Percentiles rank a stretch among this genome's conserved stretches.
Evolutionary conservation across 2,797 vertebrate genomes (phyloP).

Genomic region (Eutrigla gurnardus): DNA sequence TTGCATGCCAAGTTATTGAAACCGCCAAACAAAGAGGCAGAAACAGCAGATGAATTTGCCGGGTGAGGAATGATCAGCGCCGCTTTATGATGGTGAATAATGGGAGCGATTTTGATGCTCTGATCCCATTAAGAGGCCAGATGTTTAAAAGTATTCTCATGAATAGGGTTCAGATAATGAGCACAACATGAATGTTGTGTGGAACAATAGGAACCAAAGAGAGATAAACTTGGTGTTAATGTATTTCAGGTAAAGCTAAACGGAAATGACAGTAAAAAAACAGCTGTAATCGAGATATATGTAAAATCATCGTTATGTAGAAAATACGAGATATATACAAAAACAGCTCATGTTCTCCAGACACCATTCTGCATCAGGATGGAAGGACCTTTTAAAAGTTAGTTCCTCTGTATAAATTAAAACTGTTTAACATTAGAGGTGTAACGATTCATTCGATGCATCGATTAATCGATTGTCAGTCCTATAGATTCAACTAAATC

Average conservation of each 20-base stretch:
- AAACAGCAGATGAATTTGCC: slow-evolving; percentile 82
- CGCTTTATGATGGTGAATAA: slow-evolving; percentile 83
- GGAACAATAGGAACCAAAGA: slow-evolving; percentile 52
- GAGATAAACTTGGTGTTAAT: slow-evolving; percentile 44
- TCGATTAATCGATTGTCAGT: too few species aligned
- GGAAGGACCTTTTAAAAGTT: not conserved
- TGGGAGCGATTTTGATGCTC: slow-evolving; percentile 78
- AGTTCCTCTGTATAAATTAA: not conserved
- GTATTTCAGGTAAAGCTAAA: slow-evolving; percentile 24
- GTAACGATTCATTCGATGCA: too few species aligned
- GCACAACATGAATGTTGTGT: slow-evolving; percentile 38
- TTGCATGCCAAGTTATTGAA: slow-evolving; percentile 86
- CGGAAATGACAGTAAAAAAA: slow-evolving; percentile 33
- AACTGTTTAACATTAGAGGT: not conserved
- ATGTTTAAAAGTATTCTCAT: slow-evolving; percentile 81
- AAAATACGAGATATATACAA: not conserved
- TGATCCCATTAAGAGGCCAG: slow-evolving; percentile 83
- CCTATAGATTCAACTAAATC: too few species aligned
- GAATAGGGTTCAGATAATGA: slow-evolving; percentile 79
- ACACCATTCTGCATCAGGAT: not conserved
- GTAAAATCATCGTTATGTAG: not conserved
- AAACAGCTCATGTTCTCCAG: not conserved
- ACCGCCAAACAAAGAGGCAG: slow-evolving; percentile 81
- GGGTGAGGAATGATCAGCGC: slow-evolving; percentile 76
- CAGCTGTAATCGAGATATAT: not conserved